phyloP scores from a whole-genome alignment of 1,140 invertebrate species.

The Diachasmimorpha longicaudata region DNA sequence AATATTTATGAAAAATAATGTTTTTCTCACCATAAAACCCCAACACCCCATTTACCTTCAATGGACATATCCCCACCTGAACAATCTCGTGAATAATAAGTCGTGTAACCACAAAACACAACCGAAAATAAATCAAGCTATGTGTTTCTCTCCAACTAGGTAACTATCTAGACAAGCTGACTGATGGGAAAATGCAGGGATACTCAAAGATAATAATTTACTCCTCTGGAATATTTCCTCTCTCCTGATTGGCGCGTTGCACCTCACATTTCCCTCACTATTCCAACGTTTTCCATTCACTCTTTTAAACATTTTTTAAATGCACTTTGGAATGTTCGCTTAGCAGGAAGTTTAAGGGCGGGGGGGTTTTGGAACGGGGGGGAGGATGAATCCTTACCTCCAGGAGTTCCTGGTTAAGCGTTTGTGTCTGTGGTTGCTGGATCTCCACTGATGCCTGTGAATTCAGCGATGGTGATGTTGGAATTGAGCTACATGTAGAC shows the following conservation, averaged over 20 bases:
- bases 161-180: conserved; percentile 5
- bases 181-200: not conserved
- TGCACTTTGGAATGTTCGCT: not conserved
- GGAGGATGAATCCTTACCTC: conserved; percentile 55
- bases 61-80: no score
- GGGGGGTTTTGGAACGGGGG: no score
- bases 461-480: conserved; percentile 25
- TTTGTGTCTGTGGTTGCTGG: conserved; percentile 55
- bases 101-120: no score
- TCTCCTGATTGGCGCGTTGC: not conserved
- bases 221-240: not conserved
- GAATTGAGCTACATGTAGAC: conserved; percentile 19
- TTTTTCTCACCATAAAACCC: no score
- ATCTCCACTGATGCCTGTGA: conserved; percentile 43
- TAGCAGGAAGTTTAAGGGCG: not conserved
- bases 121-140: not conserved
- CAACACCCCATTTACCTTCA: no score
- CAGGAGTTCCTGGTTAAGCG: conserved; percentile 59
- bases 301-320: not conserved
- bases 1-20: no score
- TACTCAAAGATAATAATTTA: not conserved
- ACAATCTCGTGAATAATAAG: no score
- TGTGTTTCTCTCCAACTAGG: not conserved
- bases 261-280: no score
- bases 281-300: not conserved